Evolutionary conservation across 2,113 vertebrate species (phyloP).

Genomic region (Glaucomys volans): DNA sequence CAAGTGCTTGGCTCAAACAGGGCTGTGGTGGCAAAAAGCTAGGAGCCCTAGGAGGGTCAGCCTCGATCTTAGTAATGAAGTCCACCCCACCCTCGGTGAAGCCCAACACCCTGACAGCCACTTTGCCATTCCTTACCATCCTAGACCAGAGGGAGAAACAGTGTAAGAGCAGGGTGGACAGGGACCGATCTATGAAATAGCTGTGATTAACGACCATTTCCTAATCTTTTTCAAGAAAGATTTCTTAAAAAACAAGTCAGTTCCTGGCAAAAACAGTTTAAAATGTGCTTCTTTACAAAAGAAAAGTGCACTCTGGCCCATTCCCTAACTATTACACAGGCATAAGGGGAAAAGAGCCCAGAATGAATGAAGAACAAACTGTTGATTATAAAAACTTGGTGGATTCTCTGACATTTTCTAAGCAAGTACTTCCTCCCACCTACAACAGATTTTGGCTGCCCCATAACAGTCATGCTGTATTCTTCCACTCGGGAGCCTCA

Average conservation of each 20-base stretch:
- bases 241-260: not conserved
- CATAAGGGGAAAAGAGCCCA: not conserved
- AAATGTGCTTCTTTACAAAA: slow-evolving; percentile 45
- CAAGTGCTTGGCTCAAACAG: not conserved
- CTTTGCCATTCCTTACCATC: not conserved
- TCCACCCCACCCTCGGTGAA: not conserved
- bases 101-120: not conserved
- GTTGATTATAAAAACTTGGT: not conserved
- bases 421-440: slow-evolving; percentile 61
- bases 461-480: not conserved
- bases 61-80: not conserved
- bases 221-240: slow-evolving; percentile 34
- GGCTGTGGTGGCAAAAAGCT: not conserved
- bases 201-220: not conserved
- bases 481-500: not conserved
- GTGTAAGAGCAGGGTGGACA: not conserved
- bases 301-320: not conserved
- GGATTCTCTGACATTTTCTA: slow-evolving; percentile 61
- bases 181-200: not conserved
- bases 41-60: not conserved
- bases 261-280: not conserved
- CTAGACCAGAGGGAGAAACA: not conserved
- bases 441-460: not conserved
- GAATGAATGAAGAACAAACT: slow-evolving; percentile 31
- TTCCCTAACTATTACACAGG: slow-evolving; percentile 61